Evolutionary conservation across 2,113 vertebrate genomes (phyloP).

Genomic region (Actenoides hombroni): DNA sequence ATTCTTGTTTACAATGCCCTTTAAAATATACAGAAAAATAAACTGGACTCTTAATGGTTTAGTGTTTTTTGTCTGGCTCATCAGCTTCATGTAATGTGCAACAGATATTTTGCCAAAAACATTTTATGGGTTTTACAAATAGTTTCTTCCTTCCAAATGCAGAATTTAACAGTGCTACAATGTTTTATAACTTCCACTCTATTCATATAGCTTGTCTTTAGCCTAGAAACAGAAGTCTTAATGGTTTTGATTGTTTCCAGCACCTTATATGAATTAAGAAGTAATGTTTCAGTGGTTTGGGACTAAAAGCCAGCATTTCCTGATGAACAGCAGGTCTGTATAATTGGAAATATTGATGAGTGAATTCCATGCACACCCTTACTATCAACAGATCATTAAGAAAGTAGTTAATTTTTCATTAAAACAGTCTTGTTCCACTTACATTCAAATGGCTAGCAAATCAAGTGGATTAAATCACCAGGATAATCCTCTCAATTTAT

Average conservation of each 20-base stretch:
- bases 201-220: constrained; percentile 41
- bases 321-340: constrained; percentile 48
- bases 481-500: constrained; percentile 41
- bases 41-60: not conserved
- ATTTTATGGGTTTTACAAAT: constrained; percentile 60
- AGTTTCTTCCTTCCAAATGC: constrained; percentile 53
- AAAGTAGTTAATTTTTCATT: constrained; percentile 21
- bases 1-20: not conserved
- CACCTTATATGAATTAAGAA: constrained; percentile 42
- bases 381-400: constrained; percentile 54
- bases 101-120: constrained; percentile 63
- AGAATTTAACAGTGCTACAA: constrained; percentile 62
- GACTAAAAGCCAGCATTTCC: constrained; percentile 22
- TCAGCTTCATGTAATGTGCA: constrained; percentile 50
- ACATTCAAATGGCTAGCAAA: not conserved
- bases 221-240: constrained; percentile 43
- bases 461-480: constrained; percentile 36
- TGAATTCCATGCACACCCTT: constrained; percentile 29
- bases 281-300: constrained; percentile 27
- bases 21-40: constrained; percentile 11
- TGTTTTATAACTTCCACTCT: constrained; percentile 59
- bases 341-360: constrained; percentile 26
- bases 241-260: constrained; percentile 53
- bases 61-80: not conserved
- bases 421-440: constrained; percentile 11